Evolutionary conservation across 2,113 vertebrate genomes (phyloP).

Genomic region (Clarias magur): DNA sequence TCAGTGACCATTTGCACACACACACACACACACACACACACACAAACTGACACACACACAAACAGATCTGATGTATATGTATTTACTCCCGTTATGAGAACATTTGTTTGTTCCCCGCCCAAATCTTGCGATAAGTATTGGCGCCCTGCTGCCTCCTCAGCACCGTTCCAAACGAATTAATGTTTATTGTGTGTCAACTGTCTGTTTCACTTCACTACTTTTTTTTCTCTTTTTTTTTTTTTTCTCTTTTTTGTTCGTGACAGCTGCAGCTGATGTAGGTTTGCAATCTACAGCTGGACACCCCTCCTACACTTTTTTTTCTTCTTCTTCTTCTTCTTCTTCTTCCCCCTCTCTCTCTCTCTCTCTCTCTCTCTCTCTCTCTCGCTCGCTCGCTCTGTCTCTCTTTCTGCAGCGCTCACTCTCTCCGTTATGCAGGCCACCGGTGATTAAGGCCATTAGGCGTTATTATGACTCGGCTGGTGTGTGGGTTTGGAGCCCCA

Average conservation of each 20-base stretch:
- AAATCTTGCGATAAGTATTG: neutral
- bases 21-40: no score
- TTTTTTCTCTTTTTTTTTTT: neutral
- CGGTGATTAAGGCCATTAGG: conserved; percentile 96
- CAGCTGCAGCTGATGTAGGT: conserved; percentile 53
- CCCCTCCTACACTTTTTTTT: conserved; percentile 13
- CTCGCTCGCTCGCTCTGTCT: neutral
- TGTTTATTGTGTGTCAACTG: neutral
- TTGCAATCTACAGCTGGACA: conserved; percentile 50
- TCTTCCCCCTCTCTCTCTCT: neutral
- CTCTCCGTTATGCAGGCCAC: conserved; percentile 80
- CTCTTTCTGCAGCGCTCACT: conserved; percentile 15
- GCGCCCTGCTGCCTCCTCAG: neutral
- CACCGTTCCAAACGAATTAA: neutral
- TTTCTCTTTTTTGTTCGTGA: conserved; percentile 15
- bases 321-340: no score
- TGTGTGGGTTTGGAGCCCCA: conserved; percentile 95
- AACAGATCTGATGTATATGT: no score
- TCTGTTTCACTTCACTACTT: neutral
- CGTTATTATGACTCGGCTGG: conserved; percentile 90
- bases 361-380: neutral
- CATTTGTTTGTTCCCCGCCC: no score
- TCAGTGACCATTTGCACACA: no score
- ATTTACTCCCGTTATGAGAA: no score
- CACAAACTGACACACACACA: no score